These are phyloP conservation scores for Sympetrum striolatum DNA, from an alignment of 2,888 invertebrate species.

Conservation along the genomic window DNA sequence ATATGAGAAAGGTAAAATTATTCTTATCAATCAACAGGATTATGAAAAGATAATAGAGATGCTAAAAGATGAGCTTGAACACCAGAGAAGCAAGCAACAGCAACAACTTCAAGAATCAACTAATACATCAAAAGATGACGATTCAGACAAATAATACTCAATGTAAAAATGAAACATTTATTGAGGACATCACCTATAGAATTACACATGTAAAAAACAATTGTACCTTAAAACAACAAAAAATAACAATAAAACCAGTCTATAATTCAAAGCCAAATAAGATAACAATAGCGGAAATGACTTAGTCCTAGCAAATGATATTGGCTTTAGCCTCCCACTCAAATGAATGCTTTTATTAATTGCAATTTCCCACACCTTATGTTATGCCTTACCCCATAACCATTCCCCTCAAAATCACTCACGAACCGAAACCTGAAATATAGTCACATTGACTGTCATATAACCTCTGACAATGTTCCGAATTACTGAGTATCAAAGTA, in stretches of 20 bases:
- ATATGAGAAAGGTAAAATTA: not conserved
- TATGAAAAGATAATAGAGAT: constrained; percentile 59
- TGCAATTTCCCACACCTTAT: not conserved
- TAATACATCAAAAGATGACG: not conserved
- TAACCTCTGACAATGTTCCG: not conserved
- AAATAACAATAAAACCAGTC: not conserved
- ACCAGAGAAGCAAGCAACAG: not conserved
- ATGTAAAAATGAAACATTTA: constrained; percentile 24
- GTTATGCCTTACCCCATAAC: not conserved
- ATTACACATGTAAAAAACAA: not conserved
- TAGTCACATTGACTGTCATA: not conserved
- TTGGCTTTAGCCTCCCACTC: not conserved
- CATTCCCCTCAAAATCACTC: not conserved
- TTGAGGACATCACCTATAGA: not conserved
- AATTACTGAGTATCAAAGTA: not conserved
- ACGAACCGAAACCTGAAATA: not conserved
- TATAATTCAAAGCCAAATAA: not conserved
- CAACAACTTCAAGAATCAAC: not conserved
- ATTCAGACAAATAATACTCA: not conserved
- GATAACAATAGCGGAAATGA: not conserved
- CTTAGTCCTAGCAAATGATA: not conserved
- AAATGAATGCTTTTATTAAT: not conserved
- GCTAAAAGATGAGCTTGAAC: constrained; percentile 60
- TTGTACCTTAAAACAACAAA: not conserved
- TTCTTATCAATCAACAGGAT: constrained; percentile 53